Evolutionary conservation across 2,888 invertebrate genomes (phyloP).

Genomic region (Spilosoma lubricipeda): DNA sequence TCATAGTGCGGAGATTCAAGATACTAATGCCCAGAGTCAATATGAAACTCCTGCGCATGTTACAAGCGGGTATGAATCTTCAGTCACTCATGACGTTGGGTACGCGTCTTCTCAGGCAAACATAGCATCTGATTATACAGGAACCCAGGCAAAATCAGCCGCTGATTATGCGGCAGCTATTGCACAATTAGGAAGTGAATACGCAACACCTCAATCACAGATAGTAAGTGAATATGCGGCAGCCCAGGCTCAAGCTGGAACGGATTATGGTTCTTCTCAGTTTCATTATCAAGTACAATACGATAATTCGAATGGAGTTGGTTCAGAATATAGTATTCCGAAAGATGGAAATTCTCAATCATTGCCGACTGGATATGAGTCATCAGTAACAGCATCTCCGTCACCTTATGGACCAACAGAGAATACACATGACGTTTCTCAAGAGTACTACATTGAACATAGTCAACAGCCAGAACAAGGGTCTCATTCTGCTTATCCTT

Average conservation of each 20-base stretch:
- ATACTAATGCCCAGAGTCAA: conserved; percentile 54
- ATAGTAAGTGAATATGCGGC: not conserved
- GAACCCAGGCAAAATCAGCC: conserved; percentile 39
- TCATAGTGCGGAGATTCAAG: conserved; percentile 36
- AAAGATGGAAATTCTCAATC: conserved; percentile 45
- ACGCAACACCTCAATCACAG: conserved; percentile 29
- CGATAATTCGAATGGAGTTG: conserved; percentile 38
- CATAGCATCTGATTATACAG: conserved; percentile 7
- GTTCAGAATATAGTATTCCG: conserved; percentile 50
- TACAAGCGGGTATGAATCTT: conserved; percentile 50
- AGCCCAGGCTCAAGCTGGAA: conserved; percentile 6
- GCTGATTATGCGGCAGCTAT: conserved; percentile 54
- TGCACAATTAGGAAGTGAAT: conserved; percentile 15
- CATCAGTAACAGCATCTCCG: conserved; percentile 30
- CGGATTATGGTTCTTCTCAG: conserved; percentile 11
- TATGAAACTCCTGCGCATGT: conserved; percentile 61
- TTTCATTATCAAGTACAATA: conserved; percentile 28
- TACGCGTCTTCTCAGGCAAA: conserved; percentile 36
- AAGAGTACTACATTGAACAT: conserved; percentile 59
- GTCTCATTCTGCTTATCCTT: conserved; percentile 59
- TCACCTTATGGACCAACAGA: conserved; percentile 39
- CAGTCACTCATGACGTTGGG: conserved; percentile 51
- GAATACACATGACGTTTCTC: conserved; percentile 38
- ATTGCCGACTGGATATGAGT: conserved; percentile 38
- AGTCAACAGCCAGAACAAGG: conserved; percentile 61